Base-by-base conservation (phyloP, 2,797 vertebrate genomes). In the Petrocephalus sullivani region DNA sequence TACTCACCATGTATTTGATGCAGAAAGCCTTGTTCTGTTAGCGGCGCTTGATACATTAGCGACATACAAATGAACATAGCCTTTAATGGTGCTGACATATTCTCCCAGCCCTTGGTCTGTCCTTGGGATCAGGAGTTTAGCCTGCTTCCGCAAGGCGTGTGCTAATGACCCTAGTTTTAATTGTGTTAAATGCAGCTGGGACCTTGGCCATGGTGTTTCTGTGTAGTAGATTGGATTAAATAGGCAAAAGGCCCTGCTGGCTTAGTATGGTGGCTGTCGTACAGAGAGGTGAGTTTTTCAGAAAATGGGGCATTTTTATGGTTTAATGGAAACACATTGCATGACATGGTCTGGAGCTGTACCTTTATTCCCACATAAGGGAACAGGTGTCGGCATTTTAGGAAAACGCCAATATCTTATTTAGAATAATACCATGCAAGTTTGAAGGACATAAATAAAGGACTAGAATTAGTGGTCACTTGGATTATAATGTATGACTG, bases 181-280 rank as follows among this genome's bases (percentile, higher is more conserved):
- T 95, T 95, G 95, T 91, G 91, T 93, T 94, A 94, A 95, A 95
- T 94, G 93, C 94, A 93, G 93, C 91, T 91, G 92, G 93, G 93
- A 93, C 91, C 88, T 87, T 81, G 87, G 89, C 67, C 93, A 92
- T 94, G 92, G 92, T 93, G 91, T 92, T 87, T 93, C 91, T 92
- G 91, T 92, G 91, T 90, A 92, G 91, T 90, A 89, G 91, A 93
- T 92, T 82, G 88, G 78, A 90, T 92, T 92, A 82, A 89, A 91
- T 85, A 88, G 37, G 90, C 3, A 89, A 89, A 93, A 90, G 89
- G 87, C 92, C 90, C 87, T 88, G 89, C 67, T 88, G 88, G 90
- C 89, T 92, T 83, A 64, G 87, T 90, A 86, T 91, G 60, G 85
- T 88, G 91, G 87, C 89, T 82, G 57, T 81, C 89, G 85, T 90